phyloP scores from a whole-genome alignment of 1,140 invertebrate species.

The Homalodisca vitripennis region DNA sequence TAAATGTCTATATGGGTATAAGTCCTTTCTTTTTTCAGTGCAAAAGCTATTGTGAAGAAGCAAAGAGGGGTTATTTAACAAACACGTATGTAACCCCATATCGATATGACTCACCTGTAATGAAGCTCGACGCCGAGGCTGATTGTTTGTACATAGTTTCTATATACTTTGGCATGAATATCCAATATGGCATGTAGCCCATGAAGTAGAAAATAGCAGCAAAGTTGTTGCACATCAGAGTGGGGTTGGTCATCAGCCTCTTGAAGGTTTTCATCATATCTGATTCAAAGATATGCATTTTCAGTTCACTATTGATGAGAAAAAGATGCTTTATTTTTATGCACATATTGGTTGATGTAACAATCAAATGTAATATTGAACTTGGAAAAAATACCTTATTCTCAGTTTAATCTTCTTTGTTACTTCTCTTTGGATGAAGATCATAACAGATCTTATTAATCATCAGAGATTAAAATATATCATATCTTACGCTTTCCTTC shows the following conservation, averaged over 20 bases:
- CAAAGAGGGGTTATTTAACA: not conserved
- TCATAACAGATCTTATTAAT: too few species aligned
- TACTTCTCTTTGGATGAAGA: too few species aligned
- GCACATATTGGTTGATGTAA: too few species aligned
- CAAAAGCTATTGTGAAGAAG: not conserved
- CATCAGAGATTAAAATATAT: too few species aligned
- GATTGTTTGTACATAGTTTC: slow-evolving; percentile 57
- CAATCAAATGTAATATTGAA: too few species aligned
- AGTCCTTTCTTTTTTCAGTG: not conserved
- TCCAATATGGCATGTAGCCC: slow-evolving; percentile 46
- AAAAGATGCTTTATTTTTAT: too few species aligned
- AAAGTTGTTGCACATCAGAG: slow-evolving; percentile 58
- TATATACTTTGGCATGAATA: slow-evolving; percentile 50
- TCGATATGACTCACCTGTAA: slow-evolving; percentile 45
- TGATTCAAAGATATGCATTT: too few species aligned
- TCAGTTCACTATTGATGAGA: too few species aligned
- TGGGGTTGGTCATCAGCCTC: slow-evolving; percentile 58
- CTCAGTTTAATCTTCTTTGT: too few species aligned
- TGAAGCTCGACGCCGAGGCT: slow-evolving; percentile 47
- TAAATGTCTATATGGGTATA: not conserved
- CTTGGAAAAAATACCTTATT: too few species aligned
- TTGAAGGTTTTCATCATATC: slow-evolving; percentile 56
- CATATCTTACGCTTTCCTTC: too few species aligned
- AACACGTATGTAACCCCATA: too few species aligned
- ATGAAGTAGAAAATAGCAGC: slow-evolving; percentile 52